Evolutionary conservation across 1,140 invertebrate species (phyloP).

Genomic region (Pogonus chalceus): DNA sequence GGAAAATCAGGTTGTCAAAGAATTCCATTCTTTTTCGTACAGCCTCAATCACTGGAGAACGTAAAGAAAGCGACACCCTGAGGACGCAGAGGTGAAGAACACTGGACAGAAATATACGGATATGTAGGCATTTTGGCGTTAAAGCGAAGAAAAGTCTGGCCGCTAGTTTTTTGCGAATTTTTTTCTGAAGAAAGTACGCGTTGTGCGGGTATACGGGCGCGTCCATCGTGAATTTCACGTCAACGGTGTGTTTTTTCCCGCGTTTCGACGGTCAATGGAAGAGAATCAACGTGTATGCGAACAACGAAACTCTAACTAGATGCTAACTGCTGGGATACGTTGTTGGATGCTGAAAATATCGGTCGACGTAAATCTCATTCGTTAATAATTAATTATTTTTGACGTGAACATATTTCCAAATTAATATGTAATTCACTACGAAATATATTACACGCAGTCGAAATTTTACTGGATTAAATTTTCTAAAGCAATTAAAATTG

Average conservation of each 20-base stretch:
- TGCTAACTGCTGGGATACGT: not conserved
- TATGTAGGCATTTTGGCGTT: no score
- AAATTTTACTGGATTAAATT: constrained; percentile 4
- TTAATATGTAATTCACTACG: constrained; percentile 1
- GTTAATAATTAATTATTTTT: constrained; percentile 5
- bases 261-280: not conserved
- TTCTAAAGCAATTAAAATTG: constrained; percentile 4
- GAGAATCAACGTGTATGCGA: no score
- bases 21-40: no score
- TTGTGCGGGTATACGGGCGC: not conserved
- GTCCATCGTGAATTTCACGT: not conserved
- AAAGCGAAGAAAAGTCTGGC: no score
- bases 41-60: no score
- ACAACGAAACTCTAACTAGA: no score
- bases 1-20: no score
- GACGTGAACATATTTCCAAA: constrained; percentile 5
- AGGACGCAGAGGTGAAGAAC: no score
- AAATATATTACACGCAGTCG: constrained; percentile 6
- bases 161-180: not conserved
- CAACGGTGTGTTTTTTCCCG: not conserved
- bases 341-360: not conserved
- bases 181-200: not conserved
- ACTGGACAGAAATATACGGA: no score
- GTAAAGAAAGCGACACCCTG: no score
- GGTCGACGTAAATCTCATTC: not conserved